phyloP scores from a whole-genome alignment of 2,888 invertebrate species.

The Agrilus mali region DNA sequence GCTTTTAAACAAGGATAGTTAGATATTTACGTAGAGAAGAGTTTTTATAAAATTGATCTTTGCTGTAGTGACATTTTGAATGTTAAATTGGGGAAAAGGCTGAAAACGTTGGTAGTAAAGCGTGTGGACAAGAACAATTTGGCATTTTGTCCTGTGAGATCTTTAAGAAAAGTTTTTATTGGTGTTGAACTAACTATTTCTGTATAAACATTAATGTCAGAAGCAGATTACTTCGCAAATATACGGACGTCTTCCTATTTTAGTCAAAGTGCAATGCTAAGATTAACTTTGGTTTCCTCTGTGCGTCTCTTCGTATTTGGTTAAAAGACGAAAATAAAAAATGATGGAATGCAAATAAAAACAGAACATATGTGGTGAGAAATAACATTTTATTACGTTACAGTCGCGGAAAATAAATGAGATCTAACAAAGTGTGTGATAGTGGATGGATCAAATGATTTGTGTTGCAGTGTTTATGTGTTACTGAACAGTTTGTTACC shows the following conservation, averaged over 20 bases:
- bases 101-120: constrained; percentile 31
- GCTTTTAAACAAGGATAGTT: no score
- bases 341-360: constrained; percentile 37
- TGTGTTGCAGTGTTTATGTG: constrained; percentile 22
- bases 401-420: constrained; percentile 17
- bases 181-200: constrained; percentile 29
- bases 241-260: constrained; percentile 23
- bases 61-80: no score
- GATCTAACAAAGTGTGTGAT: constrained; percentile 20
- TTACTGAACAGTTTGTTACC: constrained; percentile 25
- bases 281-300: constrained; percentile 23
- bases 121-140: constrained; percentile 33
- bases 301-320: constrained; percentile 33
- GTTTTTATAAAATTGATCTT: no score
- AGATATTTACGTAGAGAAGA: no score
- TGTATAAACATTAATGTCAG: constrained; percentile 27
- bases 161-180: constrained; percentile 35
- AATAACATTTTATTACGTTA: constrained; percentile 30
- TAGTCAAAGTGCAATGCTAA: constrained; percentile 26
- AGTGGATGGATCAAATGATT: constrained; percentile 21
- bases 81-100: no score
- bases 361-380: constrained; percentile 37
- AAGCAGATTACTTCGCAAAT: constrained; percentile 20
- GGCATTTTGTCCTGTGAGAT: constrained; percentile 38
- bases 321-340: constrained; percentile 37